Conservation (phyloP, 2,888 invertebrate genomes). For the Molorchus minor region DNA sequence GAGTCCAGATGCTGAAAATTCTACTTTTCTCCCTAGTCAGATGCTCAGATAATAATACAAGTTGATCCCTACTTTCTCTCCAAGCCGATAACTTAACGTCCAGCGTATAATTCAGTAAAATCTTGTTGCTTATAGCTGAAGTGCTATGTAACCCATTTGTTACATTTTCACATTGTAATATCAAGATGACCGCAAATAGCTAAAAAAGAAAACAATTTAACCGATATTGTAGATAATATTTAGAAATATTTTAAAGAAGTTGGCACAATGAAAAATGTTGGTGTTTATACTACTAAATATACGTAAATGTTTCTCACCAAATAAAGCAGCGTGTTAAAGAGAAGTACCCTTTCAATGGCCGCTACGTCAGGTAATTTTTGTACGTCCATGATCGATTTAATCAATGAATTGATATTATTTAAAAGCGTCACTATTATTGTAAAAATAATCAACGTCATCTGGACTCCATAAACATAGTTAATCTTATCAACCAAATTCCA, state of each 20-base stretch:
- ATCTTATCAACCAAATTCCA: slow-evolving; percentile 2
- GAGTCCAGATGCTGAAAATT: slow-evolving; percentile 7
- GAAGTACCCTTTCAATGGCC: not conserved
- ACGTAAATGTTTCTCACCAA: slow-evolving; percentile 1
- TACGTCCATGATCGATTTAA: not conserved
- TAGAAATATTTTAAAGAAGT: too few relatives aligned
- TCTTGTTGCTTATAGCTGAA: slow-evolving; percentile 2
- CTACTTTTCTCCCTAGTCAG: not conserved
- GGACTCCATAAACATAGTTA: slow-evolving; percentile 7
- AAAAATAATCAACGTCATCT: not conserved
- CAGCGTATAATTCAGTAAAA: not conserved
- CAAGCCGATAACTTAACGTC: not conserved
- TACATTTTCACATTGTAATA: not conserved
- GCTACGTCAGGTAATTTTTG: not conserved
- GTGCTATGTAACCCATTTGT: not conserved
- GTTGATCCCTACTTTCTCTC: not conserved
- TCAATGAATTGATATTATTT: slow-evolving; percentile 9
- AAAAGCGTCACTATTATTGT: not conserved
- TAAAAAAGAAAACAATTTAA: not conserved
- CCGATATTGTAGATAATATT: not conserved
- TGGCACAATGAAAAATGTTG: too few relatives aligned
- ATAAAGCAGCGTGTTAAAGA: not conserved
- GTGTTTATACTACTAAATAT: too few relatives aligned
- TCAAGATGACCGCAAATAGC: slow-evolving; percentile 1
- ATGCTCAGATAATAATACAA: slow-evolving; percentile 1